phyloP scores from a whole-genome alignment of 2,888 invertebrate genomes.

The Palloptera scutellata region DNA sequence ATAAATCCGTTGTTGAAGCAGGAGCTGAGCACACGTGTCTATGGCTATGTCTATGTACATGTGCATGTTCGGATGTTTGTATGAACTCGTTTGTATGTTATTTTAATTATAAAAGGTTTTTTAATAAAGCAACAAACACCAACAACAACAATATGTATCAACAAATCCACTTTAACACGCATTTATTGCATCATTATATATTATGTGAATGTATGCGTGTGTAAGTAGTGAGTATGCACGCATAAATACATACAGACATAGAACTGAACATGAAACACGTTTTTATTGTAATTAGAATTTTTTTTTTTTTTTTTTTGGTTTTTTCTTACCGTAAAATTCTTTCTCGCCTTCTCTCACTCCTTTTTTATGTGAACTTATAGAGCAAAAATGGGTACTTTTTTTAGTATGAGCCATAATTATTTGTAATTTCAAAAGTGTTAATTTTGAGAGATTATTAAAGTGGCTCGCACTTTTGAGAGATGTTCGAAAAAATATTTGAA shows the following conservation, averaged over 20 bases:
- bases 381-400: no score
- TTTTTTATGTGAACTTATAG: no score
- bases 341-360: no score
- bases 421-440: no score
- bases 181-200: slow-evolving; percentile 6
- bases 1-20: slow-evolving; percentile 23
- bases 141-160: no score
- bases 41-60: not conserved
- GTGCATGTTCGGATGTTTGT: not conserved
- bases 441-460: no score
- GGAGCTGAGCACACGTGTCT: slow-evolving; percentile 11
- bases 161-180: slow-evolving; percentile 27
- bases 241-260: no score
- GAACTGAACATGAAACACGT: not conserved
- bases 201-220: not conserved
- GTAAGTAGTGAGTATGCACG: no score
- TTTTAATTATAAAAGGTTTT: slow-evolving; percentile 26
- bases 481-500: no score
- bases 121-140: slow-evolving; percentile 28
- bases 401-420: no score
- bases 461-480: no score
- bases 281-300: not conserved
- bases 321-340: no score
- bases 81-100: not conserved
- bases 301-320: slow-evolving; percentile 4